Evolutionary conservation across 37 sponge, comb jelly and placozoan species (phyloP).

Genomic region (Amphimedon queenslandica): DNA sequence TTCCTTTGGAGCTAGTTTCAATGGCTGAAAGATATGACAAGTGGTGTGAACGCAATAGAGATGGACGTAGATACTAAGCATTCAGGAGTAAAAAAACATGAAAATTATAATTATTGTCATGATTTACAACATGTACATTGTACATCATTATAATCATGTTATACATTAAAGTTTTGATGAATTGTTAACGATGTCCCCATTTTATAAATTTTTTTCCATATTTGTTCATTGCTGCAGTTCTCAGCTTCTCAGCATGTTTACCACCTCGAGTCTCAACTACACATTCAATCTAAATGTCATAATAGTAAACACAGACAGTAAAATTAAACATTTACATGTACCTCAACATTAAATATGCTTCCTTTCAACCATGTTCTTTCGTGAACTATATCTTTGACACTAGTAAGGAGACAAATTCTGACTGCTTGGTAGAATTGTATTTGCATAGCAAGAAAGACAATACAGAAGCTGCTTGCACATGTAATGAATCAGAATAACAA

Average conservation of each 20-base stretch:
- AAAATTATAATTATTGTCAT: no score
- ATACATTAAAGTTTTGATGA: no score
- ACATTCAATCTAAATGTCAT: slow-evolving; percentile 26
- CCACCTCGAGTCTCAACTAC: slow-evolving; percentile 52
- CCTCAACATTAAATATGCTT: slow-evolving; percentile 76
- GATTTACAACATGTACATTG: no score
- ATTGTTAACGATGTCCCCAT: slow-evolving; percentile 56
- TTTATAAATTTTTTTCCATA: slow-evolving; percentile 20
- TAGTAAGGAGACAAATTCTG: no score
- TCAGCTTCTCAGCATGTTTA: slow-evolving; percentile 42
- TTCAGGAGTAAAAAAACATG: no score
- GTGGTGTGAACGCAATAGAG: slow-evolving; percentile 41
- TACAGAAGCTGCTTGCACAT: no score
- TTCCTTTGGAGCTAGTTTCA: slow-evolving; percentile 80
- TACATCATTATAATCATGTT: no score
- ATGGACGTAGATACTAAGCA: no score
- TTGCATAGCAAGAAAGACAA: no score
- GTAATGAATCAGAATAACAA: no score
- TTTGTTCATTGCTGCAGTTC: slow-evolving; percentile 23
- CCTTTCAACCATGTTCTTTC: slow-evolving; percentile 84
- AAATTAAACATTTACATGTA: slow-evolving; percentile 6
- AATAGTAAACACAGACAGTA: background rate
- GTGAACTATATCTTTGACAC: slow-evolving; percentile 86
- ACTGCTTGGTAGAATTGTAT: no score
- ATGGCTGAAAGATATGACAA: slow-evolving; percentile 87